These are phyloP conservation scores for Bombylius discolor DNA, from an alignment of 2,888 invertebrate genomes.

Conservation along the genomic window DNA sequence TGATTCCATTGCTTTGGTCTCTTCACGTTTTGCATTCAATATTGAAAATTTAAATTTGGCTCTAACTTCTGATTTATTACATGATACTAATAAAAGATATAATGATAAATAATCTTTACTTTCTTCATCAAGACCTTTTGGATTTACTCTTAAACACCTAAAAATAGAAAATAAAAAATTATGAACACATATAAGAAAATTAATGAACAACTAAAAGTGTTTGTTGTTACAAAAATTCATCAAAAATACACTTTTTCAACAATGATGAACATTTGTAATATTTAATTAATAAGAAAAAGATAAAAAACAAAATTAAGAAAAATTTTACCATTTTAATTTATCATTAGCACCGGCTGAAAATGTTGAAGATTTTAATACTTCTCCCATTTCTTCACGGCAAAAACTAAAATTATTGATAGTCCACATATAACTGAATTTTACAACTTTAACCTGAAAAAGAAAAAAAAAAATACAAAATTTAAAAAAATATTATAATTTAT, in stretches of 20 bases:
- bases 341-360: constrained; percentile 99
- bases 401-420: constrained; percentile 99
- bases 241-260: no score
- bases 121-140: constrained; percentile 99
- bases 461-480: background rate
- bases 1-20: constrained; percentile 99
- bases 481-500: no score
- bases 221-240: no score
- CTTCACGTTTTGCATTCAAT: constrained; percentile 98
- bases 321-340: constrained; percentile 89
- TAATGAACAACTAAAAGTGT: background rate
- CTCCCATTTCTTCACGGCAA: constrained; percentile 99
- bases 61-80: constrained; percentile 99
- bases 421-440: constrained; percentile 99
- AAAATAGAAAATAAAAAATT: background rate
- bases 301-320: constrained; percentile 15
- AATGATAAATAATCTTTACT: constrained; percentile 99
- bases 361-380: constrained; percentile 98
- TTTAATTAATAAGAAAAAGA: constrained; percentile 20
- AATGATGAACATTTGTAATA: no score
- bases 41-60: constrained; percentile 99
- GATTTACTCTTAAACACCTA: constrained; percentile 97
- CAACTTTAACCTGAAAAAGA: constrained; percentile 91
- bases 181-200: no score
- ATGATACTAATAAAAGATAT: constrained; percentile 96